Evolutionary conservation across 2,113 vertebrate species (phyloP).

Genomic region (Misgurnus anguillicaudatus): DNA sequence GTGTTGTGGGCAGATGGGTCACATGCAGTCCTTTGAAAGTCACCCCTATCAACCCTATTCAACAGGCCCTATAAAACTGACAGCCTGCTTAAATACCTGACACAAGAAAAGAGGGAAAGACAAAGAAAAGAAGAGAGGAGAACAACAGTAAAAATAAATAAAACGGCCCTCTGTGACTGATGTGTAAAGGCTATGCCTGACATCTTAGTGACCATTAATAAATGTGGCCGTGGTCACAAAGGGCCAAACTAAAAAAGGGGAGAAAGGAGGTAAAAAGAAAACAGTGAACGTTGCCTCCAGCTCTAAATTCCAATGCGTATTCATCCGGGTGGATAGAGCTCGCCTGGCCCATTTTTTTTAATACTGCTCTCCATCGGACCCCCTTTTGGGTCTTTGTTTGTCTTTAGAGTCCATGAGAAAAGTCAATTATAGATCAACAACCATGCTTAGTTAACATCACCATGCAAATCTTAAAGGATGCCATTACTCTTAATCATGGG

Average conservation of each 20-base stretch:
- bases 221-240: slow-evolving; percentile 77
- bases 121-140: slow-evolving; percentile 68
- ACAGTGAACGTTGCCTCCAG: slow-evolving; percentile 66
- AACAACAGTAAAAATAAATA: slow-evolving; percentile 81
- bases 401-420: slow-evolving; percentile 71
- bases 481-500: slow-evolving; percentile 62
- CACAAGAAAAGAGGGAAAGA: slow-evolving; percentile 78
- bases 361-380: slow-evolving; percentile 73
- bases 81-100: slow-evolving; percentile 82
- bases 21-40: slow-evolving; percentile 79
- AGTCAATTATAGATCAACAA: slow-evolving; percentile 74
- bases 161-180: slow-evolving; percentile 80
- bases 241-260: slow-evolving; percentile 60
- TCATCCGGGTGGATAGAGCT: slow-evolving; percentile 64
- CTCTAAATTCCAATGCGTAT: slow-evolving; percentile 60
- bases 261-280: slow-evolving; percentile 52
- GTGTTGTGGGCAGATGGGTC: slow-evolving; percentile 80
- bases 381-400: slow-evolving; percentile 79
- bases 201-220: slow-evolving; percentile 80
- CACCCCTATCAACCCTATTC: slow-evolving; percentile 76
- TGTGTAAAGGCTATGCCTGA: slow-evolving; percentile 78
- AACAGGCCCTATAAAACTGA: slow-evolving; percentile 75
- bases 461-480: slow-evolving; percentile 47
- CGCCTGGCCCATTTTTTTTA: slow-evolving; percentile 72
- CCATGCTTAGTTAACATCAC: slow-evolving; percentile 52